Percentiles rank a stretch among this genome's conserved stretches.
Evolutionary conservation across 2,797 vertebrate genomes (phyloP).

Genomic region (Poecilia wingei): DNA sequence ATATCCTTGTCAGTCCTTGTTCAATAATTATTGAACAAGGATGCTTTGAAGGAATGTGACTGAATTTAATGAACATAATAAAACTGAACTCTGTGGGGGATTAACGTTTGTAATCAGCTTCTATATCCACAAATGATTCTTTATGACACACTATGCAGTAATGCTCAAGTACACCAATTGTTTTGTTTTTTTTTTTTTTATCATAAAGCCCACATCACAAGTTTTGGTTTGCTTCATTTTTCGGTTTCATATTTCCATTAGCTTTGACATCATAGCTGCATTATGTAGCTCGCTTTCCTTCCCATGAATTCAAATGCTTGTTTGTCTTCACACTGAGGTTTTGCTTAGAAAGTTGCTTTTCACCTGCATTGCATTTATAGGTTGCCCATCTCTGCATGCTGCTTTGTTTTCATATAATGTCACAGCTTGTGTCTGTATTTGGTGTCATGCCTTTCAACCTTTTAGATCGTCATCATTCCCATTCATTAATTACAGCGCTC

Average conservation of each 20-base stretch:
- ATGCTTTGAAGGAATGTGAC: neutral
- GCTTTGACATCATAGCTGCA: neutral
- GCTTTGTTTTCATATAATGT: neutral
- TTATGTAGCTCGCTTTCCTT: neutral
- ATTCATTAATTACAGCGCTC: neutral
- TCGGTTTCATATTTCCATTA: neutral
- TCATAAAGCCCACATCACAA: neutral
- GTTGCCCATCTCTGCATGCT: neutral
- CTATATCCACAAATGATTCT: neutral
- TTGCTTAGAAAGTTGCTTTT: neutral
- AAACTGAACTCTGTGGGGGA: neutral
- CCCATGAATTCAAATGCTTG: neutral
- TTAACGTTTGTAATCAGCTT: neutral
- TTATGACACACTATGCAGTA: neutral
- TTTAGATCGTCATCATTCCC: neutral
- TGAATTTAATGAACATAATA: neutral
- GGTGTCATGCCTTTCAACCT: neutral
- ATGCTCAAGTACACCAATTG: neutral
- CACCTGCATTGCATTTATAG: neutral
- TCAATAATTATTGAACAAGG: neutral
- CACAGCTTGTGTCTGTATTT: neutral
- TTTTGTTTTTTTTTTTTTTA: neutral
- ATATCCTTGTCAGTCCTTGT: no score
- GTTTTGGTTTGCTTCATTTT: neutral
- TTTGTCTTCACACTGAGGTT: neutral